phyloP scores from a whole-genome alignment of 1,140 invertebrate species.

The Aphelenchoides avenae region DNA sequence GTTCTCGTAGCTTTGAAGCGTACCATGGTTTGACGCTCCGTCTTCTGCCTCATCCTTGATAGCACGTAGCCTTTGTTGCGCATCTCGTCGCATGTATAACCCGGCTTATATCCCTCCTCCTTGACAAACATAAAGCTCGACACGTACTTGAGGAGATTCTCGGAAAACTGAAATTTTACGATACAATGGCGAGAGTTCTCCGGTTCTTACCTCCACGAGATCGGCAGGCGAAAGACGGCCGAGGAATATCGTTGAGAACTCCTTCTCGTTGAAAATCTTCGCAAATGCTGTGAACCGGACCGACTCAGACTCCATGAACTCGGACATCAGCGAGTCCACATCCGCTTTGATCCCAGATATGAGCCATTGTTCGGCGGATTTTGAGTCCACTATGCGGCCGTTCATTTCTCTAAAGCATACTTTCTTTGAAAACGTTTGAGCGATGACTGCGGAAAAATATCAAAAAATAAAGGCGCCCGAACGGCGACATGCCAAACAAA shows the following conservation, averaged over 20 bases:
- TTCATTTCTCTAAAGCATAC: no score
- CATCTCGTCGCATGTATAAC: neutral
- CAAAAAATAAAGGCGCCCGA: no score
- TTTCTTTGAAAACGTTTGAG: no score
- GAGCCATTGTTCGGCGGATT: constrained; percentile 17
- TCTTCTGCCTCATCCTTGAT: constrained; percentile 6
- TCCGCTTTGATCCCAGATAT: constrained; percentile 12
- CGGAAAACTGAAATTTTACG: constrained; percentile 24
- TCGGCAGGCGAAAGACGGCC: constrained; percentile 31
- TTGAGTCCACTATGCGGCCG: no score
- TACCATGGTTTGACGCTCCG: neutral
- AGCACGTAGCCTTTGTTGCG: neutral
- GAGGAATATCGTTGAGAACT: constrained; percentile 31
- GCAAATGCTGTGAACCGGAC: constrained; percentile 8
- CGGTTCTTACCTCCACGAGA: constrained; percentile 20
- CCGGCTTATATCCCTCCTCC: neutral
- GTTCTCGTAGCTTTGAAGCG: constrained; percentile 4
- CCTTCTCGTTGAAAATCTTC: constrained; percentile 22
- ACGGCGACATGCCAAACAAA: no score
- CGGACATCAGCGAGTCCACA: constrained; percentile 11
- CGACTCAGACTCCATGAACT: constrained; percentile 16
- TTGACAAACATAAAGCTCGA: constrained; percentile 24
- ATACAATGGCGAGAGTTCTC: constrained; percentile 2
- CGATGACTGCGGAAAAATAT: no score
- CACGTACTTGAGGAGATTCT: constrained; percentile 15